These are phyloP conservation scores for Leptobrachium leishanense DNA, from an alignment of 2,113 vertebrate species.

Conservation along the genomic window DNA sequence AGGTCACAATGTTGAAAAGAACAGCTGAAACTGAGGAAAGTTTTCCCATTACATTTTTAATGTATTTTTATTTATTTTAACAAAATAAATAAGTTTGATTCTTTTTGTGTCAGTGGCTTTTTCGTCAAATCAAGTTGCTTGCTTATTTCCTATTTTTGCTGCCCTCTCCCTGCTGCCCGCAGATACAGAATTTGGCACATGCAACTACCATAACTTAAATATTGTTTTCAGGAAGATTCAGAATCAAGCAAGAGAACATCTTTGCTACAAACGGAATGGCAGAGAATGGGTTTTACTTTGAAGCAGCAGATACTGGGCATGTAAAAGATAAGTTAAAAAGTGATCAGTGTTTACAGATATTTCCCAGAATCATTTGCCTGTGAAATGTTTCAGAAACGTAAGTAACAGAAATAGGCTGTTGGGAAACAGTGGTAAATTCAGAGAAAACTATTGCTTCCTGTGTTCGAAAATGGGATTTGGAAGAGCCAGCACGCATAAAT, in stretches of 20 bases:
- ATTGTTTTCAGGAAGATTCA: neutral
- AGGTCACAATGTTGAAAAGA: no score
- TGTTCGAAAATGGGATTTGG: neutral
- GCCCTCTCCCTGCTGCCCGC: neutral
- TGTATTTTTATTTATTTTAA: constrained; percentile 47
- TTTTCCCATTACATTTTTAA: constrained; percentile 19
- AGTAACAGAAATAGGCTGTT: neutral
- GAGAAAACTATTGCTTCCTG: neutral
- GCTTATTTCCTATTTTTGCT: constrained; percentile 9
- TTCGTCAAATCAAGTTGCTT: neutral
- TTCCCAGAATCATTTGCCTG: constrained; percentile 7
- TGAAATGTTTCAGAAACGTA: neutral
- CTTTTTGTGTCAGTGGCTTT: constrained; percentile 44
- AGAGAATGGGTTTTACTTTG: neutral
- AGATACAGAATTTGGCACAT: constrained; percentile 37
- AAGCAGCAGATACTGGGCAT: constrained; percentile 25
- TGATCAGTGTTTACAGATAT: neutral
- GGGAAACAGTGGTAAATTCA: neutral
- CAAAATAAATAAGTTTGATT: constrained; percentile 47
- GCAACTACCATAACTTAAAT: constrained; percentile 18
- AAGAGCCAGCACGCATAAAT: neutral
- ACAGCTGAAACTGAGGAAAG: neutral
- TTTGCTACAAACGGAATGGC: neutral
- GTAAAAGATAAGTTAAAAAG: neutral
- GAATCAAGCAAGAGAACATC: neutral